Evolutionary conservation across 2,888 invertebrate species (phyloP).

Genomic region (Melanostoma scalare): DNA sequence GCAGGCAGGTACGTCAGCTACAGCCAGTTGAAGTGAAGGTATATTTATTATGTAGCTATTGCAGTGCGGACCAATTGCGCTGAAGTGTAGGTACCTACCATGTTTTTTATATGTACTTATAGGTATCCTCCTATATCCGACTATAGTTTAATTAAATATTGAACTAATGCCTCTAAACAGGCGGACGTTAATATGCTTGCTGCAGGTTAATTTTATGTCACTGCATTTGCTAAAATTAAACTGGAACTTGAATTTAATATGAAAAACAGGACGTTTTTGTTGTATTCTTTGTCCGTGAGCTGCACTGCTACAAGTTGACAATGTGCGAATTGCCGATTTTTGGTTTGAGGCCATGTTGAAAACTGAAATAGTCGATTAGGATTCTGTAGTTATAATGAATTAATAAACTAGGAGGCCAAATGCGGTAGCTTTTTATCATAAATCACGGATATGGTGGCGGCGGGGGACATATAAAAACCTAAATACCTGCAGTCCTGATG

Average conservation of each 20-base stretch:
- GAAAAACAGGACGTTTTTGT: not conserved
- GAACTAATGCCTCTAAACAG: constrained; percentile 64
- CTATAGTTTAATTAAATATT: constrained; percentile 65
- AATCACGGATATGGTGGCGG: constrained; percentile 21
- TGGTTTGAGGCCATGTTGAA: constrained; percentile 23
- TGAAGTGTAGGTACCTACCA: not conserved
- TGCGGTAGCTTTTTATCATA: constrained; percentile 40
- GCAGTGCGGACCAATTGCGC: constrained; percentile 18
- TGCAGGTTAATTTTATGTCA: constrained; percentile 50
- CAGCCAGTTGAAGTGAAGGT: too few relatives aligned
- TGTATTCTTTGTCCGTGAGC: constrained; percentile 5
- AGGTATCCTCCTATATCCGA: constrained; percentile 2
- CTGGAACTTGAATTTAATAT: constrained; percentile 43
- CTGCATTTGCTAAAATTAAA: constrained; percentile 44
- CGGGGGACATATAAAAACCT: not conserved
- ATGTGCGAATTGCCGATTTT: constrained; percentile 32
- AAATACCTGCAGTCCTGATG: not conserved
- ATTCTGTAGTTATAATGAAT: constrained; percentile 37
- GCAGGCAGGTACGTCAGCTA: constrained; percentile 46
- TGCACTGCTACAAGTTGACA: constrained; percentile 25
- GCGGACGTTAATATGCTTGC: constrained; percentile 38
- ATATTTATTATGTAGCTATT: not conserved
- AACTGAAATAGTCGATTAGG: constrained; percentile 36
- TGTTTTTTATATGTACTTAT: not conserved
- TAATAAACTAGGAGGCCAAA: constrained; percentile 46